A percentile compares a stretch with the other conserved stretches of the same genome.
These are phyloP conservation scores for Hypanus sabinus DNA, from an alignment of 2,113 vertebrate genomes.

Conservation along the genomic window DNA sequence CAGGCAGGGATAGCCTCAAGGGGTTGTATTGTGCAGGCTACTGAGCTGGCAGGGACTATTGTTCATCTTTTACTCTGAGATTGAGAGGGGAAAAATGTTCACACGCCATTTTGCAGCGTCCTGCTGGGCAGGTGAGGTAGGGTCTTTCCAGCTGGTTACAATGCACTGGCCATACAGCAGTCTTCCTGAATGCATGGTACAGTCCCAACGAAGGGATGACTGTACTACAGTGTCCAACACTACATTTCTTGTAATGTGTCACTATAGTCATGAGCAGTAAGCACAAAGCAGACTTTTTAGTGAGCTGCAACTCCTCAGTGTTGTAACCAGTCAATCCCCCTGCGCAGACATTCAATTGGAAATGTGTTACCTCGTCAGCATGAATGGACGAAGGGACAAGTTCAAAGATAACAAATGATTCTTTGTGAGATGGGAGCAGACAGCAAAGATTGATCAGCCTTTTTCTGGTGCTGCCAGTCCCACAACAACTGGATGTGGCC, in stretches of 20 bases:
- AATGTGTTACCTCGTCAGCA: conserved; percentile 7
- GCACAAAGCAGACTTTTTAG: conserved; percentile 36
- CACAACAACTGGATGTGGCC: neutral
- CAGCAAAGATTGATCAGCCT: neutral
- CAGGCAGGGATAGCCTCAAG: conserved; percentile 40
- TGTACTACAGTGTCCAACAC: conserved; percentile 20
- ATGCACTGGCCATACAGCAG: conserved; percentile 58
- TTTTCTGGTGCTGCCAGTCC: conserved; percentile 5
- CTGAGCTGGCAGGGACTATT: conserved; percentile 62
- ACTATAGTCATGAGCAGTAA: neutral
- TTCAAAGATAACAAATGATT: conserved; percentile 35
- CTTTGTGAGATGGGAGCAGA: conserved; percentile 33
- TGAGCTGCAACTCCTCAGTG: conserved; percentile 29
- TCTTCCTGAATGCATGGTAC: conserved; percentile 25
- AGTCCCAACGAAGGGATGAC: neutral
- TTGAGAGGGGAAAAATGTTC: conserved; percentile 61
- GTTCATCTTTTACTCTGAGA: conserved; percentile 65
- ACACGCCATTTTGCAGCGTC: conserved; percentile 69
- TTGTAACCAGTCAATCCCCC: neutral
- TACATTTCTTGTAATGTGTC: too few relatives aligned
- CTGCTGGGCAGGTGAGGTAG: conserved; percentile 67
- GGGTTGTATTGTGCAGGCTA: conserved; percentile 41
- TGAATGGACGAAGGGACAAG: neutral
- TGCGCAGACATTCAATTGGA: conserved; percentile 15
- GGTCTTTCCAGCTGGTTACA: conserved; percentile 61